phyloP scores from a whole-genome alignment of 2,113 vertebrate genomes.

The Oxygymnocypris stewartii region DNA sequence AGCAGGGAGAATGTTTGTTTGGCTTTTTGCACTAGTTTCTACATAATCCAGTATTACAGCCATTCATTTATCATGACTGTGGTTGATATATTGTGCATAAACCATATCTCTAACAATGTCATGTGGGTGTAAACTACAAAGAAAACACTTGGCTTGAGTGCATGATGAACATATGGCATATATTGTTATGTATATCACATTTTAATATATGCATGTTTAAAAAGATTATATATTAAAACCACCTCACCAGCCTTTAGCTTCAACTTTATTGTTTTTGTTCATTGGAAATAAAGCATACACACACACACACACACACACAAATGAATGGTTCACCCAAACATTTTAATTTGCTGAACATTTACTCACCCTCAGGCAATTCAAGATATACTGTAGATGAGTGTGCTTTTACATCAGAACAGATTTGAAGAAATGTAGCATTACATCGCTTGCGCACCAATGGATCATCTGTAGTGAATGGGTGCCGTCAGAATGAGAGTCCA shows the following conservation, averaged over 20 bases:
- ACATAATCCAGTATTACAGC: conserved; percentile 14
- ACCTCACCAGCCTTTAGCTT: not conserved
- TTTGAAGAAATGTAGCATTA: too few relatives aligned
- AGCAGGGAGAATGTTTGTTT: conserved; percentile 6
- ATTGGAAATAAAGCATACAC: not conserved
- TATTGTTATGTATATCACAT: not conserved
- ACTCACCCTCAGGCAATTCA: too few relatives aligned
- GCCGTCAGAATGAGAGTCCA: too few relatives aligned
- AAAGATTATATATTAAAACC: not conserved
- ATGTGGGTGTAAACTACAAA: not conserved
- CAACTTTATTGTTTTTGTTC: not conserved
- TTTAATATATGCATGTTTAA: not conserved
- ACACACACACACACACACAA: not conserved
- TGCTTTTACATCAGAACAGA: too few relatives aligned
- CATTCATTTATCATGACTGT: conserved; percentile 31
- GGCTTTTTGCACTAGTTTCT: conserved; percentile 9
- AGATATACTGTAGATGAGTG: too few relatives aligned
- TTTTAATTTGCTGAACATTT: too few relatives aligned
- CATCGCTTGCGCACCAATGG: too few relatives aligned
- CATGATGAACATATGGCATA: not conserved
- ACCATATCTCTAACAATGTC: conserved; percentile 29
- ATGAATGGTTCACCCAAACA: too few relatives aligned
- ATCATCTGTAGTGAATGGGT: too few relatives aligned
- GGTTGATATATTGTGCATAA: conserved; percentile 33
- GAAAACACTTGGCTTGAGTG: not conserved